Evolutionary conservation across 2,888 invertebrate genomes (phyloP).

Genomic region (Polydrusus tereticollis): DNA sequence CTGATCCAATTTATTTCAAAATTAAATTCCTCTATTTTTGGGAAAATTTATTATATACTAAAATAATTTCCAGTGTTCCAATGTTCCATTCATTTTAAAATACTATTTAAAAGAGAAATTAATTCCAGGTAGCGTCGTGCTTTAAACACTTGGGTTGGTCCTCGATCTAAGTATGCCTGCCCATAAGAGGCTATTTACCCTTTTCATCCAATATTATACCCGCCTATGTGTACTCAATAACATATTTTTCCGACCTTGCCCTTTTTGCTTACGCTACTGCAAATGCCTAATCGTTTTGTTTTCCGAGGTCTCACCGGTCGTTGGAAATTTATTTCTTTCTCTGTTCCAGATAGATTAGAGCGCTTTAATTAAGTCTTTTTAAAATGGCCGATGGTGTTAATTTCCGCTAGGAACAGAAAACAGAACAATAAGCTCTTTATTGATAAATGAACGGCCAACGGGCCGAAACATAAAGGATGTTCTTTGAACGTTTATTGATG

Average conservation of each 20-base stretch:
- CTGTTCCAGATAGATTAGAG: constrained; percentile 21
- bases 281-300: constrained; percentile 12
- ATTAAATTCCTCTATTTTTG: no score
- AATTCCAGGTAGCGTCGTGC: no score
- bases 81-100: no score
- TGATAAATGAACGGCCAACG: constrained; percentile 17
- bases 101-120: no score
- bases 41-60: no score
- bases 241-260: not conserved
- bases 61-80: no score
- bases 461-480: constrained; percentile 7
- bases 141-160: no score
- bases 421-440: constrained; percentile 20
- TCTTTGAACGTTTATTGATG: constrained; percentile 11
- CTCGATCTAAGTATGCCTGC: no score
- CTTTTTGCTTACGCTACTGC: constrained; percentile 1
- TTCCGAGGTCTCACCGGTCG: not conserved
- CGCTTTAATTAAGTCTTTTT: constrained; percentile 26
- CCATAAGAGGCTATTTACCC: no score
- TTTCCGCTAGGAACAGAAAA: constrained; percentile 21
- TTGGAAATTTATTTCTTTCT: constrained; percentile 17
- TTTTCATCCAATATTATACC: not conserved
- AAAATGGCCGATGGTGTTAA: constrained; percentile 29
- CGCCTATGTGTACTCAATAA: not conserved
- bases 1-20: no score